phyloP scores from a whole-genome alignment of 2,113 vertebrate species.

The Xiphophorus maculatus region DNA sequence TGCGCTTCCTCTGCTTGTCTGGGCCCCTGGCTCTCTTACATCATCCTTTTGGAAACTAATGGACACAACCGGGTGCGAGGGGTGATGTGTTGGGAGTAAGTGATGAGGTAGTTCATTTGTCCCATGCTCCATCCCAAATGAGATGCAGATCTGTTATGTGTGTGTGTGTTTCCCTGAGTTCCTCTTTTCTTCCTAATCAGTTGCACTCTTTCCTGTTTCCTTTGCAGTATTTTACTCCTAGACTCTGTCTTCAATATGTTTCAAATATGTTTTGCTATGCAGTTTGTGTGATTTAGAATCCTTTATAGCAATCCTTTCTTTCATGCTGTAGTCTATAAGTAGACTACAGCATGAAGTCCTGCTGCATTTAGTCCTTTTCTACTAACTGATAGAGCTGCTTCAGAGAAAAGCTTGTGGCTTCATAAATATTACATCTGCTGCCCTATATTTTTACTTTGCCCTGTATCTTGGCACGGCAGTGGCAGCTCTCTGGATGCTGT shows the following conservation, averaged over 20 bases:
- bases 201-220: slow-evolving; percentile 28
- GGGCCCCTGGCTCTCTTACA: slow-evolving; percentile 71
- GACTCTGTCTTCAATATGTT: slow-evolving; percentile 9
- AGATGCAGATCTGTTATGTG: slow-evolving; percentile 69
- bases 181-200: slow-evolving; percentile 22
- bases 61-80: slow-evolving; percentile 60
- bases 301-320: not conserved
- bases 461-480: slow-evolving; percentile 4
- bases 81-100: slow-evolving; percentile 45
- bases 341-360: too few relatives aligned
- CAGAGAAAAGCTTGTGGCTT: slow-evolving; percentile 26
- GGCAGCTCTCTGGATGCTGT: slow-evolving; percentile 13
- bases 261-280: not conserved
- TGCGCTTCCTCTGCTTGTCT: slow-evolving; percentile 77
- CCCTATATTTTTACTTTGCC: slow-evolving; percentile 49
- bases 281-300: not conserved
- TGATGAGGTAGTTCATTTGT: slow-evolving; percentile 79
- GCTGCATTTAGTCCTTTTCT: slow-evolving; percentile 3
- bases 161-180: slow-evolving; percentile 35
- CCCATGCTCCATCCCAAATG: slow-evolving; percentile 62
- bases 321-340: not conserved
- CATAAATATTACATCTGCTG: slow-evolving; percentile 61
- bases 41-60: slow-evolving; percentile 73
- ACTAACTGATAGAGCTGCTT: slow-evolving; percentile 13
- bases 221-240: slow-evolving; percentile 36